A percentile compares a stretch with the other conserved stretches of the same genome.
phyloP scores from a whole-genome alignment of 2,797 vertebrate genomes.

The Vespertilio murinus region DNA sequence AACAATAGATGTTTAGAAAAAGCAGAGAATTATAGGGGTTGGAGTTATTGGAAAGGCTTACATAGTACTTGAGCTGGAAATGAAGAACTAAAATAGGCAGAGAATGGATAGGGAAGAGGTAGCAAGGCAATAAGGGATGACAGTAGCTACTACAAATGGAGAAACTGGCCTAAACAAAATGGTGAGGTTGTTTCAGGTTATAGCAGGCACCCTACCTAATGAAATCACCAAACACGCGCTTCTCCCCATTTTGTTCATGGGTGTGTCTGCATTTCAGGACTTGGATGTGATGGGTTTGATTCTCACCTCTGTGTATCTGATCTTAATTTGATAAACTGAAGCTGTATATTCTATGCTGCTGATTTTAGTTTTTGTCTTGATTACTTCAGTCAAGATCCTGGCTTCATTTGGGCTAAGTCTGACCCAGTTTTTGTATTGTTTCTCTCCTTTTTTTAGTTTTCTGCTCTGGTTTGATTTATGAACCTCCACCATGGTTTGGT shows the following conservation, averaged over 20 bases:
- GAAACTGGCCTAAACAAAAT: neutral
- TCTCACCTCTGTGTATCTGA: neutral
- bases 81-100: neutral
- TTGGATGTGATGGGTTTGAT: neutral
- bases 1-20: neutral
- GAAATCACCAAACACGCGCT: accelerated
- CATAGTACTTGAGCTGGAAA: neutral
- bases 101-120: neutral
- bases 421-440: neutral
- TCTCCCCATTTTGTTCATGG: neutral
- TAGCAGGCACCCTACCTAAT: neutral
- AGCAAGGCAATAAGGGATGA: neutral
- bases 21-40: neutral
- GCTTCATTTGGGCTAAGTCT: neutral
- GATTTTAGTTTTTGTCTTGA: neutral
- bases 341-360: neutral
- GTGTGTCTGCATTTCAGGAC: neutral
- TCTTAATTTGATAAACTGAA: neutral
- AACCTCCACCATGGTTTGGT: neutral
- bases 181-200: neutral
- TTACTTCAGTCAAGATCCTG: neutral
- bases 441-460: neutral
- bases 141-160: neutral
- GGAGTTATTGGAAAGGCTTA: neutral
- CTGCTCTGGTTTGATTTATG: slow-evolving; percentile 1